Evolutionary conservation across 2,797 vertebrate genomes (phyloP).

Genomic region (Alcedo quadribrachys): DNA sequence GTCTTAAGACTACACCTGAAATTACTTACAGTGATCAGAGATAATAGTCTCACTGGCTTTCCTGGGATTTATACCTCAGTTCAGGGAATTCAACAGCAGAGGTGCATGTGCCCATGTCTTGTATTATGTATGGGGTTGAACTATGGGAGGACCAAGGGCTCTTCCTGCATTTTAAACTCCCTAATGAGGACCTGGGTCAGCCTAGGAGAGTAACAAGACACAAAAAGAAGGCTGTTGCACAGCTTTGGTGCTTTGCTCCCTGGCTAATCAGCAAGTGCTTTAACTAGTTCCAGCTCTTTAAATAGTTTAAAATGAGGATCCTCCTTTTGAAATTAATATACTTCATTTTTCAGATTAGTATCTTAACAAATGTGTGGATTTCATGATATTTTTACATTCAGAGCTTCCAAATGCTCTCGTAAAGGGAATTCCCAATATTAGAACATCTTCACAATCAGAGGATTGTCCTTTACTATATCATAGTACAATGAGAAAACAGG

Average conservation of each 20-base stretch:
- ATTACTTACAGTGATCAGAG: neutral
- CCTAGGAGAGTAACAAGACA: neutral
- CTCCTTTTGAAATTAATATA: neutral
- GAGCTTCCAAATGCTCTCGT: neutral
- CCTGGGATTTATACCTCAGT: neutral
- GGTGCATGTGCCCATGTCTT: neutral
- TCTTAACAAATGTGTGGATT: neutral
- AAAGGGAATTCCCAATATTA: neutral
- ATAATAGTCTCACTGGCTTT: neutral
- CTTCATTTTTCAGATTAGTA: neutral
- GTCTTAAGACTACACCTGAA: neutral
- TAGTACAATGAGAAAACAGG: neutral
- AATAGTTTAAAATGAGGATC: neutral
- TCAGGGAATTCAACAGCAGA: neutral
- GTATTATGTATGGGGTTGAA: neutral
- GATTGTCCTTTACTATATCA: neutral
- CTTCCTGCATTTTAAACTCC: neutral
- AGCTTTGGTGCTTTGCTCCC: neutral
- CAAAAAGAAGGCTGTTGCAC: neutral
- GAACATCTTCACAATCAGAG: neutral
- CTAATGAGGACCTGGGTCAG: neutral
- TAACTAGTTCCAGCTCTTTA: neutral
- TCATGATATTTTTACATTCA: neutral
- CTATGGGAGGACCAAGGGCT: neutral
- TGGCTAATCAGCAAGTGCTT: neutral